Evolutionary conservation across 2,888 invertebrate species (phyloP).

Genomic region (Lepidochitona cinerea): DNA sequence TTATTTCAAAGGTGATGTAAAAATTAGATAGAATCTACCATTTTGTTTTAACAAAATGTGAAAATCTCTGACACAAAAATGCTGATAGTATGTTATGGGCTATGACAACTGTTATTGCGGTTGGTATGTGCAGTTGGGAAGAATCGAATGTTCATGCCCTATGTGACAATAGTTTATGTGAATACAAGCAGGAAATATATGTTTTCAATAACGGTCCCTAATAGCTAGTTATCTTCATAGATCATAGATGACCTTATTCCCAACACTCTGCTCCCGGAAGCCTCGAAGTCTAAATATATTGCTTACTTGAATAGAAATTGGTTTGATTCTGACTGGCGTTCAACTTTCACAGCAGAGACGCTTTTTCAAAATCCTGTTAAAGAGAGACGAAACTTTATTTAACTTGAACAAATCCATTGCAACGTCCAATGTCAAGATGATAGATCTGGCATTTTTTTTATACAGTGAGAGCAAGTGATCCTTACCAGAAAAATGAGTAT

Average conservation of each 20-base stretch:
- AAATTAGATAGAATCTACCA: conserved; percentile 10
- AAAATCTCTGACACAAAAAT: neutral
- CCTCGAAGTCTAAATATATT: neutral
- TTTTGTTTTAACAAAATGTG: neutral
- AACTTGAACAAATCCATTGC: conserved; percentile 10
- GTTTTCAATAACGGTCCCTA: conserved; percentile 9
- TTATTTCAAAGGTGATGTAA: conserved; percentile 9
- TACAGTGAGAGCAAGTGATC: neutral
- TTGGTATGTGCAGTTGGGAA: conserved; percentile 6
- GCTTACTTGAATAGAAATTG: conserved; percentile 4
- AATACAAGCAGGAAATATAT: neutral
- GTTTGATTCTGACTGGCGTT: conserved; percentile 11
- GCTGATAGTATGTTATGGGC: conserved; percentile 3
- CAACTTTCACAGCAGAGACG: neutral
- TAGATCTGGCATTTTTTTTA: neutral
- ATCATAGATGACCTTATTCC: conserved; percentile 9
- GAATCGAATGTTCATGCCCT: conserved; percentile 4
- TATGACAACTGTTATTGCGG: conserved; percentile 2
- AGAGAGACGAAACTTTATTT: conserved; percentile 4
- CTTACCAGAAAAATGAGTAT: neutral
- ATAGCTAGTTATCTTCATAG: neutral
- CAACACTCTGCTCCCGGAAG: neutral
- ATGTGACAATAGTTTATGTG: neutral
- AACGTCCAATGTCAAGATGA: neutral
- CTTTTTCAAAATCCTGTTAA: neutral